Evolutionary conservation across 2,797 vertebrate genomes (phyloP).

Genomic region (Manis crassicaudata): DNA sequence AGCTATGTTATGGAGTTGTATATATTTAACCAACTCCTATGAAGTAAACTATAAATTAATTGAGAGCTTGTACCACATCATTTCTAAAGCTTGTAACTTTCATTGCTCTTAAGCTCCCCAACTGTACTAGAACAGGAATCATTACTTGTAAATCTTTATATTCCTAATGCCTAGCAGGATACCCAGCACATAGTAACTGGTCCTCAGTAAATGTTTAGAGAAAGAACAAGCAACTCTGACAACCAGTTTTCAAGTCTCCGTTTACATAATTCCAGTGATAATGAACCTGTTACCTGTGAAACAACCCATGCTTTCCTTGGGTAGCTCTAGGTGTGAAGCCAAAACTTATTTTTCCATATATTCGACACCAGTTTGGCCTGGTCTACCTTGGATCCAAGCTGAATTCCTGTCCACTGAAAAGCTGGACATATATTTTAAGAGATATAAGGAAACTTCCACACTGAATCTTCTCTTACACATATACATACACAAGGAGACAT

Average conservation of each 20-base stretch:
- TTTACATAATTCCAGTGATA: not conserved
- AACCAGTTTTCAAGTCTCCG: not conserved
- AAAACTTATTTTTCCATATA: not conserved
- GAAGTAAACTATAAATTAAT: not conserved
- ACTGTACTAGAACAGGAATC: not conserved
- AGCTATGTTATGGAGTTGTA: not conserved
- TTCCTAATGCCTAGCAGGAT: not conserved
- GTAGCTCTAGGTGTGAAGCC: not conserved
- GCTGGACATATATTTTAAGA: not conserved
- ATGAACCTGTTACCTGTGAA: not conserved
- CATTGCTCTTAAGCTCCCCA: not conserved
- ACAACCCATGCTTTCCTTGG: not conserved
- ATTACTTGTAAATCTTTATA: not conserved
- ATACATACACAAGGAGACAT: not conserved
- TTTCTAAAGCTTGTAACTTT: not conserved
- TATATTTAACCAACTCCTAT: not conserved
- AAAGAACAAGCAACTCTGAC: constrained; percentile 9
- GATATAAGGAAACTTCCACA: not conserved
- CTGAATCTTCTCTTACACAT: not conserved
- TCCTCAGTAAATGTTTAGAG: constrained; percentile 6
- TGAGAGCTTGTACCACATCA: not conserved
- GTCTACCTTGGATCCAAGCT: not conserved
- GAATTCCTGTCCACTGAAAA: not conserved
- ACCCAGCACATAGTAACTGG: not conserved
- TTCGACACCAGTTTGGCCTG: not conserved